Percentiles rank a stretch among this genome's conserved stretches.
Evolutionary conservation across 1,140 invertebrate species (phyloP).

Genomic region (Diachasma alloeum): DNA sequence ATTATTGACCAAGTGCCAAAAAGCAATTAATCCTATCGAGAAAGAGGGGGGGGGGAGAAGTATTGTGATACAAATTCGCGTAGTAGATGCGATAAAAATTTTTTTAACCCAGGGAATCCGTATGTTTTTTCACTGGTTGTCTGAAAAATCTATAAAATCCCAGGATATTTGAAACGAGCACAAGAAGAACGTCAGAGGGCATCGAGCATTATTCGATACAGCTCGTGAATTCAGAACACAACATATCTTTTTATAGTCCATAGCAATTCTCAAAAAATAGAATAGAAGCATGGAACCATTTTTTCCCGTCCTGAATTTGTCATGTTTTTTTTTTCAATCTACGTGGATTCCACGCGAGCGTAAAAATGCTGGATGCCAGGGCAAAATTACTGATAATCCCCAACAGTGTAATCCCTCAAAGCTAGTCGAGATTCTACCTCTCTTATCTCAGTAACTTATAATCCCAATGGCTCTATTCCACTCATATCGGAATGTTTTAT

Average conservation of each 20-base stretch:
- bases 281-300: not conserved
- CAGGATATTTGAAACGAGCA: not conserved
- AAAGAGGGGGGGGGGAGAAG: not conserved
- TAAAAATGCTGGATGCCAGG: not conserved
- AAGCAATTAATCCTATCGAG: not conserved
- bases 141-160: not conserved
- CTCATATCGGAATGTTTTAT: not conserved
- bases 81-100: not conserved
- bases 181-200: not conserved
- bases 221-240: not conserved
- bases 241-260: not conserved
- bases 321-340: not conserved
- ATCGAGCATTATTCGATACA: not conserved
- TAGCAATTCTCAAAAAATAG: not conserved
- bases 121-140: not conserved
- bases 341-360: not conserved
- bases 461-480: not conserved
- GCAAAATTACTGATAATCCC: slow-evolving; percentile 14
- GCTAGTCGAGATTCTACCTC: not conserved
- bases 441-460: slow-evolving; percentile 12
- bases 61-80: not conserved
- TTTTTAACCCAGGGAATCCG: not conserved
- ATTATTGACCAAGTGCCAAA: not conserved
- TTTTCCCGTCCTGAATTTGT: not conserved
- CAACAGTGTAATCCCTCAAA: slow-evolving; percentile 2